These are phyloP conservation scores for Branchipolynoe longqiensis DNA, from an alignment of 2,888 invertebrate species.

Conservation along the genomic window DNA sequence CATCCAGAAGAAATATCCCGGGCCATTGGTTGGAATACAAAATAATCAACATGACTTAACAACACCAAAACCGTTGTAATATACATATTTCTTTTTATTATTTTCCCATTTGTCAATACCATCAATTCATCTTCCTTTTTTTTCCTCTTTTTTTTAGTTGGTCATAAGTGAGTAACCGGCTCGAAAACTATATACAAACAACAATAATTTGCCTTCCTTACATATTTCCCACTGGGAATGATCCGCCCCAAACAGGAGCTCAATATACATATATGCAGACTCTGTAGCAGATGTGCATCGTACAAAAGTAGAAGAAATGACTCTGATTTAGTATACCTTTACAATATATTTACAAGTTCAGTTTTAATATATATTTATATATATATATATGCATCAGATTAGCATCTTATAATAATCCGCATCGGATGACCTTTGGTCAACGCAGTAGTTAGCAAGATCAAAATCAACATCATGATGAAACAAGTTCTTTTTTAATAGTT, in stretches of 20 bases:
- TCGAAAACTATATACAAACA: conserved; percentile 53
- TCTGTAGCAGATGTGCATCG: conserved; percentile 31
- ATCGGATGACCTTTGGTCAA: not conserved
- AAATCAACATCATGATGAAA: not conserved
- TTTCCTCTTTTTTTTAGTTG: conserved; percentile 4
- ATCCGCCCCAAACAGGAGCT: not conserved
- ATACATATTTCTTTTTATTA: conserved; percentile 37
- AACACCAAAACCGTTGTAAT: conserved; percentile 12
- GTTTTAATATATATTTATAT: conserved; percentile 38
- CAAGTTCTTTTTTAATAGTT: not conserved
- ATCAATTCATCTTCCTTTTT: not conserved
- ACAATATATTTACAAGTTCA: conserved; percentile 49
- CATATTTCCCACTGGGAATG: not conserved
- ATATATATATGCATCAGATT: not conserved
- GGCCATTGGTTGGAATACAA: not conserved
- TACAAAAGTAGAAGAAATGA: conserved; percentile 54
- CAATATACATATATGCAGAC: conserved; percentile 9
- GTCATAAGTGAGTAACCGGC: conserved; percentile 40
- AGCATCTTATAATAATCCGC: not conserved
- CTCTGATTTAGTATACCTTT: conserved; percentile 51
- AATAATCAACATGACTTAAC: not conserved
- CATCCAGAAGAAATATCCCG: too few species aligned
- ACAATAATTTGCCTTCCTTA: conserved; percentile 15
- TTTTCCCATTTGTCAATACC: not conserved
- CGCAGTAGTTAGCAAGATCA: too few species aligned